These are phyloP conservation scores for Pionites leucogaster DNA, from an alignment of 2,113 vertebrate species.

Conservation along the genomic window DNA sequence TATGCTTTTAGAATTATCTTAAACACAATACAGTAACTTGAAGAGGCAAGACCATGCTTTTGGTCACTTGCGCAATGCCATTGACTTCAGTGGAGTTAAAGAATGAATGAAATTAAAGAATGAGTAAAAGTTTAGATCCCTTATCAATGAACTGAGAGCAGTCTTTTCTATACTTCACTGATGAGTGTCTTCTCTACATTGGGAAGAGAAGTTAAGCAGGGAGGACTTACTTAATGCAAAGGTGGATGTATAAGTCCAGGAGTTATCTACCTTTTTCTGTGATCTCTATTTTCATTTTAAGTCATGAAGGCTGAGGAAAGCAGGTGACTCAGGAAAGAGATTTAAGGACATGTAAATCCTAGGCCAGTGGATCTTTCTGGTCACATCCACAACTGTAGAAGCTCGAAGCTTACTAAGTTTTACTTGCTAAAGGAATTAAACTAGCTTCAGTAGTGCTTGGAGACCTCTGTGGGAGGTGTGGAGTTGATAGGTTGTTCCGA, in stretches of 20 bases:
- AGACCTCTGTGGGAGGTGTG: not conserved
- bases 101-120: not conserved
- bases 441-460: not conserved
- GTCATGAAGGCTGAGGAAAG: not conserved
- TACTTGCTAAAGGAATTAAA: not conserved
- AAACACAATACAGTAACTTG: not conserved
- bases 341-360: not conserved
- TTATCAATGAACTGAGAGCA: not conserved
- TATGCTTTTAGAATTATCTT: not conserved
- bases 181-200: not conserved
- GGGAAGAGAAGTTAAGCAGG: not conserved
- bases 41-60: not conserved
- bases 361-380: not conserved
- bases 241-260: not conserved
- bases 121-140: not conserved
- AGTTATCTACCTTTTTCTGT: not conserved
- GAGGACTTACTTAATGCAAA: not conserved
- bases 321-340: not conserved
- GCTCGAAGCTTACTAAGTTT: not conserved
- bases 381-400: not conserved
- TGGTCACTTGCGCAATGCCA: not conserved
- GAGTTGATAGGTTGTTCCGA: not conserved
- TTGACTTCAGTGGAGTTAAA: not conserved
- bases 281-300: not conserved
- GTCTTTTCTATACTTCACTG: not conserved